These are phyloP conservation scores for Microchrysa polita DNA, from an alignment of 2,888 invertebrate species.

Conservation along the genomic window DNA sequence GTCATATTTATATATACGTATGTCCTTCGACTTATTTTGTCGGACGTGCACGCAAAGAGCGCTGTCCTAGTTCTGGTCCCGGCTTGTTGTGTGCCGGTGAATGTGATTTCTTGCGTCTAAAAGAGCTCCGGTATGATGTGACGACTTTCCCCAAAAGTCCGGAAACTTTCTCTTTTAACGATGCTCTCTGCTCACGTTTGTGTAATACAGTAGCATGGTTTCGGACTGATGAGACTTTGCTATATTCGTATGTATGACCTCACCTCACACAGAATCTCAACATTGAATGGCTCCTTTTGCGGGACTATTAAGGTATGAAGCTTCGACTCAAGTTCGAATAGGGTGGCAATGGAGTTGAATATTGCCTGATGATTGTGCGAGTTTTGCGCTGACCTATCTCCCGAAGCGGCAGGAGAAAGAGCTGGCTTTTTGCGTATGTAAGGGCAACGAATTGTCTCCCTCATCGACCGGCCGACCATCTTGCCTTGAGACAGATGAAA, in stretches of 20 bases:
- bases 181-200: conserved; percentile 10
- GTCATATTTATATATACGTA: conserved; percentile 18
- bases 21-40: neutral
- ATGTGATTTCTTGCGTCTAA: conserved; percentile 30
- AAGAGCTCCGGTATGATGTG: conserved; percentile 17
- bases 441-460: conserved; percentile 31
- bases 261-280: conserved; percentile 40
- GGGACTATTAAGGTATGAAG: conserved; percentile 29
- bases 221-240: conserved; percentile 27
- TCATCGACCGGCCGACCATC: conserved; percentile 32
- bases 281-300: neutral
- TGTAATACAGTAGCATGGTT: conserved; percentile 22
- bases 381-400: neutral
- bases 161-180: conserved; percentile 42
- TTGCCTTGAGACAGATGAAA: conserved; percentile 42
- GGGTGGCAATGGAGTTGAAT: conserved; percentile 32
- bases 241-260: conserved; percentile 43
- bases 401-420: neutral
- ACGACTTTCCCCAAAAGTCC: neutral
- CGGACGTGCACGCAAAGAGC: neutral
- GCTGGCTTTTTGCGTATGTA: neutral
- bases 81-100: conserved; percentile 17
- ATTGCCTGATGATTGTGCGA: conserved; percentile 10
- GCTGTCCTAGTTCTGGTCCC: neutral
- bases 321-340: conserved; percentile 17